phyloP scores from a whole-genome alignment of 64 coral and sea anemone genomes.

The Hydrozoanthus tunicans region DNA sequence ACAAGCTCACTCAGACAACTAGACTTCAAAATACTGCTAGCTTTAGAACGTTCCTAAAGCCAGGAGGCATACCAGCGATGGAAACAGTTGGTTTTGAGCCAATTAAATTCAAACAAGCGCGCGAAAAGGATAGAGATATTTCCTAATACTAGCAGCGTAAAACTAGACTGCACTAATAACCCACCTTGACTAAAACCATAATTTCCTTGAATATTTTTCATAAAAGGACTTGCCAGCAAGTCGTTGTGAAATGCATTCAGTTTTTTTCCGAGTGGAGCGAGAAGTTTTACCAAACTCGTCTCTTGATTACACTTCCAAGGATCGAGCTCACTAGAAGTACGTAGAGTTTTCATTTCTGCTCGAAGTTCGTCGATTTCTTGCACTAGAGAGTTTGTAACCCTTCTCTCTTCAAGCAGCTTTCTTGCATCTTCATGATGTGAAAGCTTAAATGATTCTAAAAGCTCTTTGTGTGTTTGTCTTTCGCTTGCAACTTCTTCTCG shows the following conservation, averaged over 20 bases:
- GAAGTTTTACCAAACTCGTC: background rate
- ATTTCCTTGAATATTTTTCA: conserved; percentile 43
- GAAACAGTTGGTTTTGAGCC: background rate
- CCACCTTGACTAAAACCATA: conserved; percentile 51
- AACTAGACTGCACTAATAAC: conserved; percentile 1
- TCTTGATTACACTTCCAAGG: background rate
- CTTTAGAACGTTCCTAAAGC: background rate
- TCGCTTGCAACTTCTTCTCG: conserved; percentile 67
- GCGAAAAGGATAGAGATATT: background rate
- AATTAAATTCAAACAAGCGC: conserved; percentile 51
- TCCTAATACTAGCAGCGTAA: background rate
- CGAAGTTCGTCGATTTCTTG: conserved; percentile 67
- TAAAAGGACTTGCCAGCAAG: conserved; percentile 58
- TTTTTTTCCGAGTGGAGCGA: conserved; percentile 35
- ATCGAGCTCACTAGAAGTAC: background rate
- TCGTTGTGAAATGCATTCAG: conserved; percentile 62
- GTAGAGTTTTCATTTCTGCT: conserved; percentile 52
- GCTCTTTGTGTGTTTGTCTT: conserved; percentile 72
- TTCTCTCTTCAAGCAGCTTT: conserved; percentile 68
- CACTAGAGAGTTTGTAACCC: conserved; percentile 57
- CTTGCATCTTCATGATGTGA: conserved; percentile 70
- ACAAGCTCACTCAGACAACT: background rate
- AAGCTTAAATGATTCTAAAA: conserved; percentile 69
- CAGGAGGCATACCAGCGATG: background rate
- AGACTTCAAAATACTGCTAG: background rate